Conservation (phyloP, 1,140 invertebrate species). For the Rhyacophila brunnea region DNA sequence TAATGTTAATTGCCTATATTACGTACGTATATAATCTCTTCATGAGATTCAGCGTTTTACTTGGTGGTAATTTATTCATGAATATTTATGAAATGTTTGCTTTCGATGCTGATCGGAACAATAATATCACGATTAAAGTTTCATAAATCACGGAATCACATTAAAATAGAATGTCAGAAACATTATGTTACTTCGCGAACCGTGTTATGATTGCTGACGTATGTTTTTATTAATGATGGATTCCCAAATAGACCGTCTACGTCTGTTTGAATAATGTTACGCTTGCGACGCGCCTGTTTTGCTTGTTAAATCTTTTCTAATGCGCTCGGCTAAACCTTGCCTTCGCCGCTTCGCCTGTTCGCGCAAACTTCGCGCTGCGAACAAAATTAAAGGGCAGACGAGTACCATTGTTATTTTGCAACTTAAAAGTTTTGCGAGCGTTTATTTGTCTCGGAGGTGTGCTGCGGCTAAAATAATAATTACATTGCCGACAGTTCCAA, state of each 20-base stretch:
- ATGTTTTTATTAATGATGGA: not conserved
- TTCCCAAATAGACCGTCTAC: not conserved
- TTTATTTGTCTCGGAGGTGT: not conserved
- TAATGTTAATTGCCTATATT: no score
- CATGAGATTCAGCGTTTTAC: no score
- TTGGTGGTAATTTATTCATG: no score
- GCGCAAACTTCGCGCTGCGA: not conserved
- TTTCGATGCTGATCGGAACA: no score
- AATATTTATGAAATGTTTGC: no score
- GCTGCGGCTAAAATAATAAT: no score
- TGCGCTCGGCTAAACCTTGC: not conserved
- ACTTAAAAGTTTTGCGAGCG: conserved; percentile 2
- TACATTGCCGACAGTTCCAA: no score
- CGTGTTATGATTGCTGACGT: no score
- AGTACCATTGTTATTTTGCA: conserved; percentile 2
- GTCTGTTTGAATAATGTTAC: not conserved
- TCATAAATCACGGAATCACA: no score
- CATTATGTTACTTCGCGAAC: not conserved
- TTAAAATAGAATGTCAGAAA: no score
- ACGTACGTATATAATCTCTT: no score
- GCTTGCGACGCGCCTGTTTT: not conserved
- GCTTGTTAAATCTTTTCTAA: conserved; percentile 5
- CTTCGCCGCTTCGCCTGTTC: not conserved
- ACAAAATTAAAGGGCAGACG: conserved; percentile 3
- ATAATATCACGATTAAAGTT: no score